Base-by-base conservation (phyloP, 2,797 vertebrate genomes). In the Arnoldichthys spilopterus region DNA sequence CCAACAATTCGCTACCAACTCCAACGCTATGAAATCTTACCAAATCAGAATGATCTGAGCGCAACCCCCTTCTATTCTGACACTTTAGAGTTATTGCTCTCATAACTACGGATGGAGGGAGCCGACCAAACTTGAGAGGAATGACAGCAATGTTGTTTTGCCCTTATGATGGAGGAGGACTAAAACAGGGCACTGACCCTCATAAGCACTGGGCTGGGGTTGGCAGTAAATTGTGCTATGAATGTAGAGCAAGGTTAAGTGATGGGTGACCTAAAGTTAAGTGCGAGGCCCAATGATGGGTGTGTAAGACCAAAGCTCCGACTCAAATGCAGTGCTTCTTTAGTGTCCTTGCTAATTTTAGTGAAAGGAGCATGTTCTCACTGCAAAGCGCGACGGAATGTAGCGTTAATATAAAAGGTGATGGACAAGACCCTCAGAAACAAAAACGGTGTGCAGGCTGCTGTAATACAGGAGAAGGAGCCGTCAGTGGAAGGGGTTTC, bases 91-190 rank as follows among this genome's bases (percentile, higher is more conserved):
- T 28, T 37, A 32, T 47, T 56, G 26, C 4, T 12, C 18, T 49
- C 34, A 32, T 71, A 56, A 49, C 24, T 63, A 24, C 24, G 24
- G 62, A 45, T 4, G 24, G 28, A 76, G 59, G 22, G 43, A 63
- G 30, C n/a, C 9, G 72, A 49, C 15, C 24, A 43, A 71, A 30
- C 49, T 16, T 2, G 72, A 70, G 51, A 77, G 69, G 56, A 74
- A 82, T 59, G 70, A 74, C 30, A 30, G 43, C 70, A 73, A 66
- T 74, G 47, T 51, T 78, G 70, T 74, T 62, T 49, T 72, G 69
- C 43, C 37, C 18, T 34, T 32, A 45, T 15, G 20, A 30, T 8
- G 13, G 37, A 76, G 73, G 37, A 56, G 26, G 54, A 61, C 7
- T 69, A 37, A 72, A 54, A 82, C 34, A 75, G 77, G 66, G 45